Conservation (phyloP, 2,113 vertebrate species). For the Pseudorhombus dupliciocellatus region DNA sequence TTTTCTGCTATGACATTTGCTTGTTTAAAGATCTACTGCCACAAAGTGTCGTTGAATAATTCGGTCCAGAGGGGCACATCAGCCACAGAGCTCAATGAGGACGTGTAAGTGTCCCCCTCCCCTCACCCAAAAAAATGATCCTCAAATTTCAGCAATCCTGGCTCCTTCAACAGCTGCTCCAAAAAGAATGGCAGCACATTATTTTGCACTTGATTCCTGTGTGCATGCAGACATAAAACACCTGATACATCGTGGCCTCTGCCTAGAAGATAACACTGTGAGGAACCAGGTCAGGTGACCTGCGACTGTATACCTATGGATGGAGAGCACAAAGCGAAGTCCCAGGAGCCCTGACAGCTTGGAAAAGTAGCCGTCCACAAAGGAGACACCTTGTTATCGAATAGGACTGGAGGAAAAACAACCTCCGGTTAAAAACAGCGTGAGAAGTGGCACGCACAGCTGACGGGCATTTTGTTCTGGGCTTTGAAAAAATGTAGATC, state of each 20-base stretch:
- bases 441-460: background rate
- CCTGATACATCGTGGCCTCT: conserved; percentile 30
- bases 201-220: background rate
- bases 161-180: no score
- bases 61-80: no score
- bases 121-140: no score
- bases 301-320: conserved; percentile 13
- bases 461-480: background rate
- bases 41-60: no score
- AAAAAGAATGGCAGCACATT: background rate
- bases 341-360: background rate
- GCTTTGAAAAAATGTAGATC: no score
- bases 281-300: conserved; percentile 49
- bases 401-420: background rate
- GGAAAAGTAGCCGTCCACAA: background rate
- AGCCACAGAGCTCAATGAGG: no score
- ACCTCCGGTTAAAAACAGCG: background rate
- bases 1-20: no score
- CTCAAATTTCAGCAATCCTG: no score
- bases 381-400: conserved; percentile 36
- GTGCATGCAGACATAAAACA: conserved; percentile 18
- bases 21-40: no score
- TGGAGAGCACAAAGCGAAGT: background rate
- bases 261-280: conserved; percentile 29
- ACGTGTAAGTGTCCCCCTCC: no score